These are phyloP conservation scores for Drosophila neonasuta DNA, from an alignment of 2,888 invertebrate genomes.

Conservation along the genomic window DNA sequence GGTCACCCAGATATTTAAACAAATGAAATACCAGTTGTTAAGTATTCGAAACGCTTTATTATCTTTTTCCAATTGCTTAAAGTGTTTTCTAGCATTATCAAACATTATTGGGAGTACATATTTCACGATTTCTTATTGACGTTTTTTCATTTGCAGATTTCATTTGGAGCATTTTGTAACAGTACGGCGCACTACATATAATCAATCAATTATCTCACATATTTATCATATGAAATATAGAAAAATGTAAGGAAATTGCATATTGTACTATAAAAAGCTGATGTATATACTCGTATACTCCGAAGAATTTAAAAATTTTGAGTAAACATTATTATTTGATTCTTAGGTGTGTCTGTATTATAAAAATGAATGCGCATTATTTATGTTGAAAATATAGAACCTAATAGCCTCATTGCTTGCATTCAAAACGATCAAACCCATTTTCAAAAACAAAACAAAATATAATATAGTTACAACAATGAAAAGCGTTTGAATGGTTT, in stretches of 20 bases:
- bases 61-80: slow-evolving; percentile 37
- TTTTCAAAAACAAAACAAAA: slow-evolving; percentile 48
- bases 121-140: slow-evolving; percentile 30
- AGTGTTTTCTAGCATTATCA: slow-evolving; percentile 40
- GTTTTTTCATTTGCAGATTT: slow-evolving; percentile 10
- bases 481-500: slow-evolving; percentile 42
- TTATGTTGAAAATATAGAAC: slow-evolving; percentile 28
- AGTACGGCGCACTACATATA: slow-evolving; percentile 43
- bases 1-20: not conserved
- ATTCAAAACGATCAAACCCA: slow-evolving; percentile 35
- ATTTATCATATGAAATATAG: slow-evolving; percentile 25
- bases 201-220: slow-evolving; percentile 35
- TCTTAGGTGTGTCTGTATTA: slow-evolving; percentile 17
- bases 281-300: slow-evolving; percentile 39
- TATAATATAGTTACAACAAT: slow-evolving; percentile 56
- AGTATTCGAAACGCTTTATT: slow-evolving; percentile 52
- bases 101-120: slow-evolving; percentile 49
- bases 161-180: slow-evolving; percentile 40
- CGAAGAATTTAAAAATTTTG: slow-evolving; percentile 56
- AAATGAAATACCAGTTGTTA: not conserved
- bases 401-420: slow-evolving; percentile 50
- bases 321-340: slow-evolving; percentile 43
- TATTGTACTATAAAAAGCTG: slow-evolving; percentile 65
- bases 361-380: slow-evolving; percentile 8
- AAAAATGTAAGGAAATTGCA: slow-evolving; percentile 56